Conservation (phyloP, 2,797 vertebrate species). For the Anisognathus igniventris region DNA sequence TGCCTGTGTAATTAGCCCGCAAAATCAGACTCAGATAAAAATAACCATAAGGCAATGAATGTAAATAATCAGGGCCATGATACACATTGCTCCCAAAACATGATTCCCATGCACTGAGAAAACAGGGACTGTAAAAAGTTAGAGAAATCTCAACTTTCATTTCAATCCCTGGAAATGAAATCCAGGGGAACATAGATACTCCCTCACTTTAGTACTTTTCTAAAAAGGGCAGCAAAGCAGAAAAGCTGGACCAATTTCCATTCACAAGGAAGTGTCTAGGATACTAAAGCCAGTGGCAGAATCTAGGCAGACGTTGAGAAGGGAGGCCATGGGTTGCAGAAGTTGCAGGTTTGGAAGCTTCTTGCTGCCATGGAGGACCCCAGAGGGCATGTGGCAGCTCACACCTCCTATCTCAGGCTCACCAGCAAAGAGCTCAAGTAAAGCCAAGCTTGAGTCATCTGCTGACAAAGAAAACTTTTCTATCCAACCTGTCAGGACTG, state of each 20-base stretch:
- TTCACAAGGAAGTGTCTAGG: neutral
- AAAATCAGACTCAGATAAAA: slow-evolving; percentile 7
- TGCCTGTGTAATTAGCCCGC: slow-evolving; percentile 8
- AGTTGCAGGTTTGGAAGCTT: neutral
- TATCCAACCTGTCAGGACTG: neutral
- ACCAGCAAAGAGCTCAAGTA: neutral
- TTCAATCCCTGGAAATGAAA: neutral
- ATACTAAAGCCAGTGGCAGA: neutral
- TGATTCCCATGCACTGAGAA: neutral
- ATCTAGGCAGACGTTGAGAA: neutral
- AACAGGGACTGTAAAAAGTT: neutral
- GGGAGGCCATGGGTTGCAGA: neutral
- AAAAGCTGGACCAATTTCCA: neutral
- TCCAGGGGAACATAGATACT: neutral
- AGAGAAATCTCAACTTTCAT: neutral
- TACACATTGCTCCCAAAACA: neutral
- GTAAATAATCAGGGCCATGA: neutral
- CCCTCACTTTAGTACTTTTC: neutral
- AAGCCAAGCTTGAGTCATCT: neutral
- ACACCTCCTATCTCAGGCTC: neutral
- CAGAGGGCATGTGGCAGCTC: fast-evolving
- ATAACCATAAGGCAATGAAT: neutral
- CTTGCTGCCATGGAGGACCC: neutral
- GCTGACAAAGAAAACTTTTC: neutral
- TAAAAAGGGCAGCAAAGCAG: neutral